Conservation (phyloP, 2,113 vertebrate species). For the Calypte anna region DNA sequence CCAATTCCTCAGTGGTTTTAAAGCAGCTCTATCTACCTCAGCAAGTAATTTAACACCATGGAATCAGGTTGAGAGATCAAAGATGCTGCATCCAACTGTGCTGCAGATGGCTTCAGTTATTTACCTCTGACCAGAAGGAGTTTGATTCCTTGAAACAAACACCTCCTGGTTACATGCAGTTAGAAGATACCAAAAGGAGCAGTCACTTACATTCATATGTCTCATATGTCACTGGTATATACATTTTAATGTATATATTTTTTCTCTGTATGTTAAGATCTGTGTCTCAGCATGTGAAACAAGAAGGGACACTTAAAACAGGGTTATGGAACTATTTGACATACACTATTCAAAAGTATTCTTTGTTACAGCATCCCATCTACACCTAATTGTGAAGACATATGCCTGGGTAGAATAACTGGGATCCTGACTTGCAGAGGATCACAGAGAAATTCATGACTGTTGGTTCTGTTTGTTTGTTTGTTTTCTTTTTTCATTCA, state of each 20-base stretch:
- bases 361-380: background rate
- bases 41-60: background rate
- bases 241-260: background rate
- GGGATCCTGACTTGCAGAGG: background rate
- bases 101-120: background rate
- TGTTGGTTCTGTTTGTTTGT: too few relatives aligned
- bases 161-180: background rate
- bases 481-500: background rate
- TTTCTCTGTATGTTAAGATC: background rate
- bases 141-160: background rate
- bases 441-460: background rate
- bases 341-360: background rate
- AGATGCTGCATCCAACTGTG: background rate
- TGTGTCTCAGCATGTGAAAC: background rate
- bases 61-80: background rate
- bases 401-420: accelerated
- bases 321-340: background rate
- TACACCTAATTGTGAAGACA: background rate
- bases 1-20: background rate
- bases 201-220: background rate
- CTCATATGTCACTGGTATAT: background rate
- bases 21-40: background rate
- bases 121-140: background rate
- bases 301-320: background rate
- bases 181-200: background rate